Conservation (phyloP, 2,797 vertebrate genomes). For the Manis pentadactyla region DNA sequence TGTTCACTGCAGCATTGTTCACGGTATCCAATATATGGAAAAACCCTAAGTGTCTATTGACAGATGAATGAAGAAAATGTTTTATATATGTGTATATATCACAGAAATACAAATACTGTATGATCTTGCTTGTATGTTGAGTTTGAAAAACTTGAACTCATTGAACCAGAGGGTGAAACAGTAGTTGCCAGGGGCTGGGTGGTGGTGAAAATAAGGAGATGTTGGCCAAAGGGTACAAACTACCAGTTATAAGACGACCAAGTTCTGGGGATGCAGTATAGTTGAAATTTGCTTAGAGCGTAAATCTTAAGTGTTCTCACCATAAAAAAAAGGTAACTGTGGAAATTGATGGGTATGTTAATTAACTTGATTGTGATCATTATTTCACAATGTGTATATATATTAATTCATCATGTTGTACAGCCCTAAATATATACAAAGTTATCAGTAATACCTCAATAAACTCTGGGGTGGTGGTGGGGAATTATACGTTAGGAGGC, state of each 20-base stretch:
- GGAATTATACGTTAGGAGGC: not conserved
- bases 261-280: not conserved
- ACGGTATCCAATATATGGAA: not conserved
- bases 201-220: not conserved
- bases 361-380: not conserved
- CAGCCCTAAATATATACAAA: not conserved
- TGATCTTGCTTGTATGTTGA: not conserved
- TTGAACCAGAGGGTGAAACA: not conserved
- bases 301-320: not conserved
- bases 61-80: not conserved
- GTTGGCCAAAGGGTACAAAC: not conserved
- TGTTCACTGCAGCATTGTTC: not conserved
- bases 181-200: not conserved
- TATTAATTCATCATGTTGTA: not conserved
- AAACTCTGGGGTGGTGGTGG: not conserved
- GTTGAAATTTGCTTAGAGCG: not conserved
- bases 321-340: not conserved
- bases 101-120: not conserved
- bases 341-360: not conserved
- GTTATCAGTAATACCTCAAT: not conserved
- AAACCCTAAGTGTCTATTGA: not conserved
- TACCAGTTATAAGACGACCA: not conserved
- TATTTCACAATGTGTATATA: not conserved
- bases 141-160: not conserved
- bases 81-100: not conserved